Base-by-base conservation (phyloP, 2,888 invertebrate species). In the Schizotus pectinicornis region DNA sequence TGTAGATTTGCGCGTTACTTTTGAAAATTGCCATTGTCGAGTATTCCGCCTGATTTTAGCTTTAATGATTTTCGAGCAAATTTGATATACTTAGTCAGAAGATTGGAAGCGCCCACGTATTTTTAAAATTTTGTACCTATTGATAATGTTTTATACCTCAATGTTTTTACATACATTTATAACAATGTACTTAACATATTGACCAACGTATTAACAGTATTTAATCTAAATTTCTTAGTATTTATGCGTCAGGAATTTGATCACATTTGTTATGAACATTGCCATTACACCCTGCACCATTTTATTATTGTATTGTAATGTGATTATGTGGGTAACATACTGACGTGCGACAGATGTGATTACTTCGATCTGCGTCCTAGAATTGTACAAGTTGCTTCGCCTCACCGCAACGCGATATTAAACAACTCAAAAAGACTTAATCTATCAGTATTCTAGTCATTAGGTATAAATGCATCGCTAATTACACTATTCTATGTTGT, bases 71-170 rank as follows among this genome's bases (percentile, higher is more conserved):
- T 46, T 45, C 46, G 39, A 54, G 45, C 50, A 52, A 53, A 55
- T 60, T 61, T 59, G 60, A 56, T 59, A 57, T 63, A 61, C 63
- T 63, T 65, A 61, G 53, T 61, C 63, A 47, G 56, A 58, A 33
- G 22, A 30, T 52, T 46, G 43, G 56, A 47, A 67, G 65, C 65
- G 67, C 64, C 65, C 58, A 42, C 38, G 31, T 39, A 64, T 64
- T 66, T 65, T 49, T 53, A 62, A 61, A 60, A 46, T 55, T 62
- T 70, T 63, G 59, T 74, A 73, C 72, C 69, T 74, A 70, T 72
- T 73, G 70, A 67, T 73, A 74, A 74, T 72, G 63, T 76, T 75
- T 77, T 74, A 74, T 77, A 77, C 75, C 74, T 76, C 76, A 72
- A 66, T 74, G 73, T 76, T 75, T 73, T 73, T 70, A 67, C 62